A percentile compares a stretch with the other conserved stretches of the same genome.
phyloP scores from a whole-genome alignment of 1,140 invertebrate genomes.

The Brachystomella parvula region DNA sequence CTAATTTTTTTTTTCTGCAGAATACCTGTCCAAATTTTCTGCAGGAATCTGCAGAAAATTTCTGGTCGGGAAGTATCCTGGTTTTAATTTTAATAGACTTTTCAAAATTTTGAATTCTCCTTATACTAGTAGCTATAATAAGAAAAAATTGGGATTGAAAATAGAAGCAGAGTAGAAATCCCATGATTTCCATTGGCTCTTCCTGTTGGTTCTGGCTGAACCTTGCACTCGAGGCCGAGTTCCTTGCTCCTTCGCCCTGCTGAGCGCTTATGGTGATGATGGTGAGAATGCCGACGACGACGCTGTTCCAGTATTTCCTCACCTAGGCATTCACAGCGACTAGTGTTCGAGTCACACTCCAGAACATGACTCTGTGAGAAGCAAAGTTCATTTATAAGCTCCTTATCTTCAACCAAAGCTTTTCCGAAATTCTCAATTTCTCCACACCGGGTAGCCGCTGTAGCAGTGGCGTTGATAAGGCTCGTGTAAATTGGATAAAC shows the following conservation, averaged over 20 bases:
- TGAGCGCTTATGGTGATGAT: not conserved
- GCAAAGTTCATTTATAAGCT: not conserved
- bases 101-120: too few species aligned
- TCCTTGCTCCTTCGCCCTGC: not conserved
- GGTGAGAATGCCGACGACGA: not conserved
- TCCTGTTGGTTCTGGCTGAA: not conserved
- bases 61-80: too few species aligned
- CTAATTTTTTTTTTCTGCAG: not conserved
- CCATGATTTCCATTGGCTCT: not conserved
- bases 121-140: not conserved
- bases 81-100: too few species aligned
- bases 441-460: not conserved
- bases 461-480: not conserved
- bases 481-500: not conserved
- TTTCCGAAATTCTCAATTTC: not conserved
- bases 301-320: not conserved
- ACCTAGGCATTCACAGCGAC: not conserved
- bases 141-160: not conserved
- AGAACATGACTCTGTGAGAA: not conserved
- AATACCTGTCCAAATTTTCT: not conserved
- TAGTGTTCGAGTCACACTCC: not conserved
- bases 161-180: constrained; percentile 1
- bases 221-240: not conserved
- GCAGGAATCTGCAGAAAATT: too few species aligned
- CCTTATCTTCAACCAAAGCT: not conserved